Evolutionary conservation across 2,797 vertebrate species (phyloP), one percentile per base, ranked within the genome.

Genomic region (Sphaeramia orbicularis): DNA sequence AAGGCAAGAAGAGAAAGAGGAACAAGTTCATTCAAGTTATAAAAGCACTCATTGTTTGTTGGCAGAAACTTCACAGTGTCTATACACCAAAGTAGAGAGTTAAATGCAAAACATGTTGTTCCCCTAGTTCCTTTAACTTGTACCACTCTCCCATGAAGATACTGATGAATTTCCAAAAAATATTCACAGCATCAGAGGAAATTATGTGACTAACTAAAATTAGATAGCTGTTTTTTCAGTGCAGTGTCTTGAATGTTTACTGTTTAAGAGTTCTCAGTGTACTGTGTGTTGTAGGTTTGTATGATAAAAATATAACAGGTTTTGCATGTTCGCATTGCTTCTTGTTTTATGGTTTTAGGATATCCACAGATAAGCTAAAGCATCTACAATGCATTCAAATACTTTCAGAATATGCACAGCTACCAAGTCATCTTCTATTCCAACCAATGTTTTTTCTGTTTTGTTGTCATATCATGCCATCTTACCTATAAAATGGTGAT

Each of bases 41-140:
- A 24, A 82, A 82, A 32, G 58, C 76, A 18, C 65, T 94, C 27
- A 81, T 88, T 14, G 85, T 78, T 18, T 94, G 94, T 74, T 94
- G 93, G 94, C 87, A 94, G 70, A 94, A 93, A 80, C 86, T 95
- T 74, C 90, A 87, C 57, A 92, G 79, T 36, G 57, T 90, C 44
- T 78, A 66, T 19, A 9, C 71, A 45, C 18, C 65, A 10, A 71
- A 38, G 57, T 77, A 81, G 24, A 84, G 84, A 14, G 24, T 35
- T 60, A 30, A 18, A 59, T 15, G 35, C 67, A 16, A 67, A 18
- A 64, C 12, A 14, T 8, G 21, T 8, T 51, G 10, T 56, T 50
- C 41, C 13, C 42, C 10, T 51, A 32, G 2, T 57, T 65, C 21
- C 27, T 62, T 16, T 43, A 52, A 50, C 21, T 21, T 54, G 45